These are phyloP conservation scores for Puffinus mauretanicus DNA, from an alignment of 2,113 vertebrate genomes.

Conservation along the genomic window DNA sequence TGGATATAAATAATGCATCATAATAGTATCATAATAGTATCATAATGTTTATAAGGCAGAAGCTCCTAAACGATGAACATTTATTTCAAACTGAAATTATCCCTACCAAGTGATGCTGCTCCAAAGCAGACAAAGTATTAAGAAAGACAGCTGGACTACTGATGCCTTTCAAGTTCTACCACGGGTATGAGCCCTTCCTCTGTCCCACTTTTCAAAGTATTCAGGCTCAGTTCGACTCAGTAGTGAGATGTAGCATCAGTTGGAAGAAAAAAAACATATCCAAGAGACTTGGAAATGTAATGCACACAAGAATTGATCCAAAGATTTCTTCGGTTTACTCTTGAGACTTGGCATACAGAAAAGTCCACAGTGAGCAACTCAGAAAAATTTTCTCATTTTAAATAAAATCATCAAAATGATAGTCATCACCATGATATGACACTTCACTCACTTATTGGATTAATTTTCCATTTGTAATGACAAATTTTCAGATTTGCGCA, in stretches of 20 bases:
- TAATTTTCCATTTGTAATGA: background rate
- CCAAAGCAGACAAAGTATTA: background rate
- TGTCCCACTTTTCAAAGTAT: background rate
- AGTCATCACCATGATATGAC: background rate
- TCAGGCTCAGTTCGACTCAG: background rate
- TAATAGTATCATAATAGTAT: background rate
- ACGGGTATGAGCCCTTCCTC: fast-evolving
- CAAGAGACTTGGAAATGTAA: background rate
- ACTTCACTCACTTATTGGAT: background rate
- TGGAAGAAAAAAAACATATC: background rate
- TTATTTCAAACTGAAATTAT: background rate
- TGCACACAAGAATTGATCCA: background rate
- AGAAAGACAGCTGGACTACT: background rate
- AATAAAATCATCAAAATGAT: background rate
- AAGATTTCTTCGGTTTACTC: background rate
- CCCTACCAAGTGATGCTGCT: background rate
- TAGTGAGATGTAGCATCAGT: background rate
- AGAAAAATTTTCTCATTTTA: background rate
- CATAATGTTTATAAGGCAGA: background rate
- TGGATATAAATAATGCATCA: slow-evolving; percentile 9
- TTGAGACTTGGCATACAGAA: background rate
- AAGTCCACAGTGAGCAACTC: background rate
- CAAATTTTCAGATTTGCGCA: background rate
- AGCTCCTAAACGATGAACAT: background rate
- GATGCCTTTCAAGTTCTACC: background rate